phyloP scores from a whole-genome alignment of 53 echinoderm and acorn worm genomes.

The Arbacia lixula region DNA sequence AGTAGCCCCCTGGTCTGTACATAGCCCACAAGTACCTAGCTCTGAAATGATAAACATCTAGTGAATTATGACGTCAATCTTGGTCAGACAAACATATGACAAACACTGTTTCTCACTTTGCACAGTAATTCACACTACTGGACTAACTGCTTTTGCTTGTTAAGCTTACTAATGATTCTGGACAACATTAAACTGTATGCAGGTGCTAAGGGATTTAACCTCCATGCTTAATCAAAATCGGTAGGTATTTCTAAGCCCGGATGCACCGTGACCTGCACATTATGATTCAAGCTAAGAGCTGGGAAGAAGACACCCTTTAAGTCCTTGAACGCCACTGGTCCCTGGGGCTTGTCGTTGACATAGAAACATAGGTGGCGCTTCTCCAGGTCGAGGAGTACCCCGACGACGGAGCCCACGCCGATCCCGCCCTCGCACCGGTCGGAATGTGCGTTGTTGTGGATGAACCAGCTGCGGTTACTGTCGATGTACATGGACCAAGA shows the following conservation, averaged over 20 bases:
- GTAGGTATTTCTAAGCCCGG: slow-evolving; percentile 92
- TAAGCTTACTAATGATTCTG: too few relatives aligned
- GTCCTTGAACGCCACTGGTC: slow-evolving; percentile 88
- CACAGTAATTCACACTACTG: too few relatives aligned
- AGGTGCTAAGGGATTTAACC: too few relatives aligned
- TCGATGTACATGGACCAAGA: slow-evolving; percentile 99
- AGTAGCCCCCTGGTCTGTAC: too few relatives aligned
- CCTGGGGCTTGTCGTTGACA: slow-evolving; percentile 89
- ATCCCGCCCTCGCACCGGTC: slow-evolving; percentile 97
- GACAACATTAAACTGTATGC: too few relatives aligned
- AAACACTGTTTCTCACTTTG: too few relatives aligned
- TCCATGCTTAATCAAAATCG: slow-evolving; percentile 78
- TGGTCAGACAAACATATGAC: too few relatives aligned
- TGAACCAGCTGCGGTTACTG: slow-evolving; percentile 99
- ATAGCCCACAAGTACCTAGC: too few relatives aligned
- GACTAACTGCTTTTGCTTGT: too few relatives aligned
- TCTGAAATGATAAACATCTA: too few relatives aligned
- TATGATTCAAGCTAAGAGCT: slow-evolving; percentile 92
- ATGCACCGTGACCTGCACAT: slow-evolving; percentile 96
- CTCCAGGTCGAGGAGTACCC: slow-evolving; percentile 90
- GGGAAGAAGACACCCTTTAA: slow-evolving; percentile 96
- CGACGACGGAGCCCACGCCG: slow-evolving; percentile 87
- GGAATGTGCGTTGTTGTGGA: slow-evolving; percentile 95
- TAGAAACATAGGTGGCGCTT: slow-evolving; percentile 84
- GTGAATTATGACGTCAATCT: too few relatives aligned